These are phyloP conservation scores for Trichomalopsis sarcophagae DNA, from an alignment of 1,140 invertebrate species.

Conservation along the genomic window DNA sequence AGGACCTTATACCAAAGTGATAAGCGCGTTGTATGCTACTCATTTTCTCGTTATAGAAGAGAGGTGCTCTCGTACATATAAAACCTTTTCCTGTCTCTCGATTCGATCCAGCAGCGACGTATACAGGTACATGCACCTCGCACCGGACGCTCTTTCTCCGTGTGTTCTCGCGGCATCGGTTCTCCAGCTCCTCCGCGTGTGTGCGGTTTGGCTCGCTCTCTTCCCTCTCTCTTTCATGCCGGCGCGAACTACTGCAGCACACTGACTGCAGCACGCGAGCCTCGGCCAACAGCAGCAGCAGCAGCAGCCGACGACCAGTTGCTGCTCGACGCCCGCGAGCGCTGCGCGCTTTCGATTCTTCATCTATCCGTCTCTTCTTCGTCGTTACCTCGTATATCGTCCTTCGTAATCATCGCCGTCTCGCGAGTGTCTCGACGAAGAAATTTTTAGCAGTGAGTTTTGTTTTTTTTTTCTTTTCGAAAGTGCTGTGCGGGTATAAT, in stretches of 20 bases:
- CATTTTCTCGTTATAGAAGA: no score
- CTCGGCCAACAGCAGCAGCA: neutral
- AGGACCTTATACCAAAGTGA: no score
- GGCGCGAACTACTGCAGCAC: neutral
- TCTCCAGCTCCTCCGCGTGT: neutral
- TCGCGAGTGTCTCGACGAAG: no score
- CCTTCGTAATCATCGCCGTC: neutral
- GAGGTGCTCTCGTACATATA: no score
- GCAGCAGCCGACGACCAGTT: slow-evolving; percentile 38
- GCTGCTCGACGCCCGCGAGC: slow-evolving; percentile 41
- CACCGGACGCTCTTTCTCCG: neutral
- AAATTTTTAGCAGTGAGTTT: neutral
- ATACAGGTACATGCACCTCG: no score
- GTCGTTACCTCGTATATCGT: neutral
- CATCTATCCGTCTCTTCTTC: neutral
- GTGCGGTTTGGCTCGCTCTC: neutral
- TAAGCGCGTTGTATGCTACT: no score
- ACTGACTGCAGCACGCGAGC: slow-evolving; percentile 11
- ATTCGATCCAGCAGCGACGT: no score
- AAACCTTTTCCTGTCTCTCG: neutral
- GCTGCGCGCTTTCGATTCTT: neutral
- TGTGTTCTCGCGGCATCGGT: neutral
- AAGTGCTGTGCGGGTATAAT: neutral
- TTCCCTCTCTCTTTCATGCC: neutral
- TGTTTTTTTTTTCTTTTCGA: neutral